Conservation (phyloP, 2,113 vertebrate species). For the Hyperoodon ampullatus region DNA sequence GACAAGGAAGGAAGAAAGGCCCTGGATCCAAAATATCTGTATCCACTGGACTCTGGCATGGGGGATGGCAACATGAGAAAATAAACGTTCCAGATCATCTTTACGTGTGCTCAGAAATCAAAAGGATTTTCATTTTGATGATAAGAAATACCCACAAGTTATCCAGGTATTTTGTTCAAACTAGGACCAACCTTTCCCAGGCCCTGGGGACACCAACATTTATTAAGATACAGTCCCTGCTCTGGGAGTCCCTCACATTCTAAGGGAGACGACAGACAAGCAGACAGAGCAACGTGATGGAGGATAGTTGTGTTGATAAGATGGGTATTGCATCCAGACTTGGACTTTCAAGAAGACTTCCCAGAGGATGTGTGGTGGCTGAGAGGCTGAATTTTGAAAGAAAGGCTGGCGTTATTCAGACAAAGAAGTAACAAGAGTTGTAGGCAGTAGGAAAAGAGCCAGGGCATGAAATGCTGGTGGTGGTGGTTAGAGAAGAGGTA, state of each 20-base stretch:
- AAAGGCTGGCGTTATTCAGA: not conserved
- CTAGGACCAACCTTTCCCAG: not conserved
- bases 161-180: constrained; percentile 1
- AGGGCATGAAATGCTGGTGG: not conserved
- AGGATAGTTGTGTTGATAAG: not conserved
- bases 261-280: not conserved
- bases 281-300: not conserved
- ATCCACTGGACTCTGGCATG: not conserved
- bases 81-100: not conserved
- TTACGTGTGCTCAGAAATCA: not conserved
- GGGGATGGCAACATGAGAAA: not conserved
- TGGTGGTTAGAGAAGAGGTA: not conserved
- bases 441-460: not conserved
- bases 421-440: not conserved
- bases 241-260: not conserved
- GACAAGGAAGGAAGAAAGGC: not conserved
- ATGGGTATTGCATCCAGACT: not conserved
- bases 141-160: not conserved
- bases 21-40: not conserved
- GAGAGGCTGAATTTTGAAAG: not conserved
- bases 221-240: not conserved
- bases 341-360: not conserved
- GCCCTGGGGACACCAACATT: not conserved
- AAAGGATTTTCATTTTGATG: not conserved
- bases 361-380: not conserved